Base-by-base conservation (phyloP, 2,888 invertebrate species). In the Phaonia tiefii region DNA sequence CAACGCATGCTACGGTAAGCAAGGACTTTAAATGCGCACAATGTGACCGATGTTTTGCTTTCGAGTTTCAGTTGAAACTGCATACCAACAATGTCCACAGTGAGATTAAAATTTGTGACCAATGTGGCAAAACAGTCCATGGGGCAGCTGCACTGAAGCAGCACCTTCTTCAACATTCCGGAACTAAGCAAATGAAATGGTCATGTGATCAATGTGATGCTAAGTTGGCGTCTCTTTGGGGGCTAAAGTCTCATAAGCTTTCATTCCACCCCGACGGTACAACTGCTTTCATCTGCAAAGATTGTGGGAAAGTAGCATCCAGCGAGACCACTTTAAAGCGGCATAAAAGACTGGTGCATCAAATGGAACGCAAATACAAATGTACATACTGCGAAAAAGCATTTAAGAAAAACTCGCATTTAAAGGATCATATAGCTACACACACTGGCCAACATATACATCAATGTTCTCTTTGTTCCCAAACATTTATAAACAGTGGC, bases 1-100 rank as follows among this genome's bases (percentile, higher is more conserved):
- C 83, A 2, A 84, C 82, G 11, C 86, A 86, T 51, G 77, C 42
- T 10, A 77, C 77, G 4, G 75, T 80, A 5, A 81, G 54, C 72
- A 82, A 78, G 20, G 82, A 85, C 37, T 83, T 79, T 54, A 80
- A 83, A 7, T 86, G 86, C 37, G 75, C 84, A 10, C 82, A 84
- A 20, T 86, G 86, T 56, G 85, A 84, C 0, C 72, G 67, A 17
- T 66, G n/a, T 0, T 77, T 66, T 51, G 77, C 72, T 2, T 20
- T 67, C 1, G 77, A 77, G 66, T 26, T 72, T 0, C 67, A 67
- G 58, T 66, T 77, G 11, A 77, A 77, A 25, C 58, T 25, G 0
- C 77, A 77, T 17, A 58, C 63, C 3, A 78, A 42, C 63, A 63
- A 51, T 2, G 73, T 78, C 0, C 73, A 77, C 11, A 72, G 72